Evolutionary conservation across 2,888 invertebrate genomes (phyloP).

Genomic region (Gerris lacustris): DNA sequence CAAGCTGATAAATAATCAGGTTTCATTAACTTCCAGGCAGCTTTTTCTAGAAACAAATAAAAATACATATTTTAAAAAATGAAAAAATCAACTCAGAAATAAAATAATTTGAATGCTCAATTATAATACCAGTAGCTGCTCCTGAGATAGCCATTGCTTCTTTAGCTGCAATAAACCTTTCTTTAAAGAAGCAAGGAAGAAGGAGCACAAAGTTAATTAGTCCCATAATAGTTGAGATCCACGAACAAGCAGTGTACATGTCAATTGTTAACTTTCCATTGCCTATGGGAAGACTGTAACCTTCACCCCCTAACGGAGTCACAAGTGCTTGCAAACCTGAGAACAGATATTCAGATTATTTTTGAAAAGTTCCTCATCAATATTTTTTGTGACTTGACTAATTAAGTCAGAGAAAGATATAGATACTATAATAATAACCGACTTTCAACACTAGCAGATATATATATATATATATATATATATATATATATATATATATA

Average conservation of each 20-base stretch:
- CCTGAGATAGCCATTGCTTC: slow-evolving; percentile 68
- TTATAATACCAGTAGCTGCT: slow-evolving; percentile 44
- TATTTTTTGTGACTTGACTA: too few relatives aligned
- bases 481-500: too few relatives aligned
- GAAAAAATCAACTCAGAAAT: slow-evolving; percentile 1
- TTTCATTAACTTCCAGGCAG: slow-evolving; percentile 55
- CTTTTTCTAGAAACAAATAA: slow-evolving; percentile 46
- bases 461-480: too few relatives aligned
- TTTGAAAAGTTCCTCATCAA: background rate
- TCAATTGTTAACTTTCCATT: slow-evolving; percentile 50
- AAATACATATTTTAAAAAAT: background rate
- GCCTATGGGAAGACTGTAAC: slow-evolving; percentile 41
- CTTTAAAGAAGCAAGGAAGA: slow-evolving; percentile 60
- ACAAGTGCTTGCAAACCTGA: slow-evolving; percentile 63
- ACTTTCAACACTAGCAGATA: too few relatives aligned
- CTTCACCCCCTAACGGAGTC: slow-evolving; percentile 60
- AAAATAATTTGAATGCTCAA: background rate
- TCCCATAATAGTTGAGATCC: slow-evolving; percentile 69
- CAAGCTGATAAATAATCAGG: slow-evolving; percentile 65
- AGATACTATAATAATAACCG: too few relatives aligned
- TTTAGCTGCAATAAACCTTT: slow-evolving; percentile 60
- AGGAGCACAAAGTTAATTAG: slow-evolving; percentile 58
- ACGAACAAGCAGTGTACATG: slow-evolving; percentile 79
- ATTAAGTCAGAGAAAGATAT: too few relatives aligned
- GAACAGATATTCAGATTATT: slow-evolving; percentile 5